Evolutionary conservation across 1,140 invertebrate species (phyloP), one percentile per base, ranked within the genome.

Genomic region (Drosophila jambulina): DNA sequence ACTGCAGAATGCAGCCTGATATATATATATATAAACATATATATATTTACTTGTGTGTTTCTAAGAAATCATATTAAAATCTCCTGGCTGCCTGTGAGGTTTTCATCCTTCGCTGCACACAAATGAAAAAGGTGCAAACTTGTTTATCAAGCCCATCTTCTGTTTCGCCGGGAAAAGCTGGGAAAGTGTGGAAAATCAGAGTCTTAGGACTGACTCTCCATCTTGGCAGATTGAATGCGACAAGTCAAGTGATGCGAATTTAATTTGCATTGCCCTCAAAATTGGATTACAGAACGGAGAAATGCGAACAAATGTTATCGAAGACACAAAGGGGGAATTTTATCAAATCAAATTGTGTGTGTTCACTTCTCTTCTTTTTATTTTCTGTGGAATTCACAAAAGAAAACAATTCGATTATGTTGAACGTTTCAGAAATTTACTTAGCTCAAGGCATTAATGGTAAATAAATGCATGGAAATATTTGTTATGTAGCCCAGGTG

Each of bases 181-280:
- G 10, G 27, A 51, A 51, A 32, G 49, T 17, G 21, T 17, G 34
- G 34, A 38, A 38, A 56, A 56, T 56, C 34, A 23, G 21, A n/a
- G 29, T 23, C 17, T 25, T 34, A 21, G 46, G 51, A 25, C 40
- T 60, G 56, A 57, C 49, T 68, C 71, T 77, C 56, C 69, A 78
- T 78, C 80, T 62, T 53, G 68, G 78, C 79, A 86, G 85, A 86
- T 87, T 87, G 83, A 87, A 87, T 87, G 83, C 64, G 83, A 87
- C 83, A 87, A 87, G 83, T 87, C 79, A 87, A 87, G 83, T 87
- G 83, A 75, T 87, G 83, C 80, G 83, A 80, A 87, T 87, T 87
- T 82, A 87, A 87, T 87, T 87, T 83, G 67, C 80, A 87, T 82
- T 87, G 83, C 74, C 75, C 80, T 69, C 58, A 53, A 65, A 87